These are phyloP conservation scores for Hydra vulgaris DNA, from an alignment of 30 jellyfish, hydroid and myxozoan species.

Conservation along the genomic window DNA sequence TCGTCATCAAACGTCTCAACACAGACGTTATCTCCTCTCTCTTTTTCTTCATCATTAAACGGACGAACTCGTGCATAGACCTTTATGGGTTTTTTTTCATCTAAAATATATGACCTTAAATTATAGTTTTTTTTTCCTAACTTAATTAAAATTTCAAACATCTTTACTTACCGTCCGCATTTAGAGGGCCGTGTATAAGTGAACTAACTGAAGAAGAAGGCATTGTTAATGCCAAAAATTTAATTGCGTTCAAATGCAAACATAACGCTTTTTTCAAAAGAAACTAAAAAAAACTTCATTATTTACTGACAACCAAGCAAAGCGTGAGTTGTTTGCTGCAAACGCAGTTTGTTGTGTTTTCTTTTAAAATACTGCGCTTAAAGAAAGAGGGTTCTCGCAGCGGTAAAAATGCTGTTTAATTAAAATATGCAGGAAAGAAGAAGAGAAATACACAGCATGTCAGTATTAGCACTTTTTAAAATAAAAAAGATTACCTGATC, in stretches of 20 bases:
- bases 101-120: not conserved
- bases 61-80: slow-evolving; percentile 94
- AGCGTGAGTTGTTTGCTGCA: not conserved
- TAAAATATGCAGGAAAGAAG: no score
- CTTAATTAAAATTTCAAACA: not conserved
- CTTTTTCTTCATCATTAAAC: slow-evolving; percentile 72
- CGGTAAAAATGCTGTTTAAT: no score
- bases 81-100: slow-evolving; percentile 60
- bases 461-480: no score
- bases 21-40: slow-evolving; percentile 63
- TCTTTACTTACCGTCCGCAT: not conserved
- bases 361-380: not conserved
- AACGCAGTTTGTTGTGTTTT: not conserved
- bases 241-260: not conserved
- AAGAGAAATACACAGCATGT: not conserved
- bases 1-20: slow-evolving; percentile 74
- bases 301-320: not conserved
- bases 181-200: not conserved
- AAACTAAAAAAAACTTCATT: not conserved
- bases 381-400: no score
- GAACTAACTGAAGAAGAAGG: not conserved
- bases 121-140: not conserved
- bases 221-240: not conserved
- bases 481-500: not conserved
- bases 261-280: not conserved